phyloP scores from a whole-genome alignment of 2,888 invertebrate species.

The Cheilosia vernalis region DNA sequence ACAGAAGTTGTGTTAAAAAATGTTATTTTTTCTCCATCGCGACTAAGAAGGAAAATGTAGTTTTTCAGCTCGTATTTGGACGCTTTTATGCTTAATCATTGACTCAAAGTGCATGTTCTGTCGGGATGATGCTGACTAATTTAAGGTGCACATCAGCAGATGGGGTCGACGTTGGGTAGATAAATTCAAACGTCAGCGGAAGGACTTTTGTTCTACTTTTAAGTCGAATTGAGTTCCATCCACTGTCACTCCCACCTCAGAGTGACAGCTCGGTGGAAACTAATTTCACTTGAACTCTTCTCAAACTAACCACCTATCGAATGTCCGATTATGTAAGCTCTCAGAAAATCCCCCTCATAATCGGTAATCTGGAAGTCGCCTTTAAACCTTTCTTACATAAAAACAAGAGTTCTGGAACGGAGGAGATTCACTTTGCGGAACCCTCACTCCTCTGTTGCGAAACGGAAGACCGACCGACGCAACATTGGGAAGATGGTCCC shows the following conservation, averaged over 20 bases:
- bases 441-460: constrained; percentile 23
- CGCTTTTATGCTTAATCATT: too few species aligned
- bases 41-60: background rate
- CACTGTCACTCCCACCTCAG: constrained; percentile 46
- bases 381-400: constrained; percentile 15
- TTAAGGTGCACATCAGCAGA: too few species aligned
- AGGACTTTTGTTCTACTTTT: background rate
- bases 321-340: constrained; percentile 53
- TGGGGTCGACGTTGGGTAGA: too few species aligned
- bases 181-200: too few species aligned
- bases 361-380: constrained; percentile 20
- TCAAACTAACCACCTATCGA: constrained; percentile 4
- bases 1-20: background rate
- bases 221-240: constrained; percentile 31
- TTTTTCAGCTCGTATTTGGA: too few species aligned
- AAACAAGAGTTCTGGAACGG: background rate
- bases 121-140: too few species aligned
- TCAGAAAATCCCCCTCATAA: constrained; percentile 26
- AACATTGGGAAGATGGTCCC: background rate
- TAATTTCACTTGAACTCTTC: constrained; percentile 33
- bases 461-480: background rate
- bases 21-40: background rate
- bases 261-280: constrained; percentile 4
- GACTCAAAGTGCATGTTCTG: too few species aligned
- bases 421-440: constrained; percentile 9